Evolutionary conservation across 1,140 invertebrate genomes (phyloP), one percentile per base, ranked within the genome.

Genomic region (Aporrectodea caliginosa): DNA sequence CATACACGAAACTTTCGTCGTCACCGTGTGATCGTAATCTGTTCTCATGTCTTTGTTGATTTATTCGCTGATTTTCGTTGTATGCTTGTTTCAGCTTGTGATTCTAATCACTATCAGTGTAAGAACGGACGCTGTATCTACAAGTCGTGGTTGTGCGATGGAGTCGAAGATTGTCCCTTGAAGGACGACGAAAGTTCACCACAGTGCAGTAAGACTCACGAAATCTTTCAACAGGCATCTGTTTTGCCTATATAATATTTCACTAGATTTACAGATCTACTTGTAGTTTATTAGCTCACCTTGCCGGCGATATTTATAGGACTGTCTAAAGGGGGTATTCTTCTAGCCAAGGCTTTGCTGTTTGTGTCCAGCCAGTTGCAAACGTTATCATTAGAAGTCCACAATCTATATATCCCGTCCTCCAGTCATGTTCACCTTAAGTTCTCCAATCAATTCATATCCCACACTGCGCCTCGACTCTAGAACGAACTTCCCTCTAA

Each of bases 81-180:
- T n/a, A n/a, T n/a, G n/a, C n/a, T n/a, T n/a, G n/a, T n/a, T n/a
- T n/a, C n/a, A n/a, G n/a, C n/a, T n/a, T n/a, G n/a, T n/a, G n/a
- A n/a, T n/a, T n/a, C n/a, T n/a, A n/a, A n/a, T n/a, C 30, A 74
- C 31, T 74, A 74, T 33, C 2, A 74, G 33, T 74, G 73, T 33
- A 6, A 16, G 14, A 33, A 74, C 33, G 73, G 73, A 31, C 31
- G 73, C 12, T 74, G 73, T 22, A 74, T 74, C 6, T 27, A 31
- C n/a, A 33, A 34, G 30, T 32, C 35, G 33, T 74, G 27, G 2
- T 33, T 74, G 27, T 74, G 73, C 33, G 73, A 74, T 32, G 33
- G 33, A 34, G 30, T 32, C 0, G 35, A 32, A 33, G 73, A 74
- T 33, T 74, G 73, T 22, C 73, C 73, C 33, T 27, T 32, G 35